These are phyloP conservation scores for Enteromius viviparus DNA, from an alignment of 2,797 vertebrate genomes.

Conservation along the genomic window DNA sequence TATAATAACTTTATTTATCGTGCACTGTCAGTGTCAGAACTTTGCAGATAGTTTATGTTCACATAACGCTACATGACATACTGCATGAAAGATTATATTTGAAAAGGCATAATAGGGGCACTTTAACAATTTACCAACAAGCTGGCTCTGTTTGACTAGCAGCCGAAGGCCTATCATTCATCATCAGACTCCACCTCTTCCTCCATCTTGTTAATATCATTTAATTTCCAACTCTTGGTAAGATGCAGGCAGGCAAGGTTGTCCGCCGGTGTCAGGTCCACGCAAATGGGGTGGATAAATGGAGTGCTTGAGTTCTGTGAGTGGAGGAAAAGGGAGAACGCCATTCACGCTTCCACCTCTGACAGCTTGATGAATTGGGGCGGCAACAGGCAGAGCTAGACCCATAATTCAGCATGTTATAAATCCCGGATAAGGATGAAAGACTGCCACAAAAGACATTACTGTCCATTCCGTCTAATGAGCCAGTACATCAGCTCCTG, in stretches of 20 bases:
- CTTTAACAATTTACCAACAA: constrained; percentile 1
- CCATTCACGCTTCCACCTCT: constrained; percentile 59
- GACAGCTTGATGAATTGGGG: constrained; percentile 74
- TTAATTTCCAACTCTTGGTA: constrained; percentile 55
- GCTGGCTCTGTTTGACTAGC: constrained; percentile 27
- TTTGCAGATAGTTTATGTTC: too few species aligned
- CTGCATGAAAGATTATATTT: too few species aligned
- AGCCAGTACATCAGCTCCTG: constrained; percentile 66
- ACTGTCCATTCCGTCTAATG: constrained; percentile 82
- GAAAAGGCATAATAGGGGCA: too few species aligned
- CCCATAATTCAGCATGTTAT: constrained; percentile 82
- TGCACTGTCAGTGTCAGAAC: too few species aligned
- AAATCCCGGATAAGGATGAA: constrained; percentile 88
- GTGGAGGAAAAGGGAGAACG: constrained; percentile 49
- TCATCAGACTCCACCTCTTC: constrained; percentile 30
- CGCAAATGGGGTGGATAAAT: constrained; percentile 64
- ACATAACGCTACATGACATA: too few species aligned
- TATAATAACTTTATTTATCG: too few species aligned
- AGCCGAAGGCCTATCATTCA: constrained; percentile 39
- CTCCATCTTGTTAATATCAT: constrained; percentile 48
- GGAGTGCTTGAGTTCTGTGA: constrained; percentile 44
- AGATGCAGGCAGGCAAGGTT: constrained; percentile 46
- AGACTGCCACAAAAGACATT: constrained; percentile 83
- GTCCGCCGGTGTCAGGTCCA: constrained; percentile 43
- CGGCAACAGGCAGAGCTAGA: constrained; percentile 64